Evolutionary conservation across 2,888 invertebrate species (phyloP).

Genomic region (Acanthacorydalis orientalis): DNA sequence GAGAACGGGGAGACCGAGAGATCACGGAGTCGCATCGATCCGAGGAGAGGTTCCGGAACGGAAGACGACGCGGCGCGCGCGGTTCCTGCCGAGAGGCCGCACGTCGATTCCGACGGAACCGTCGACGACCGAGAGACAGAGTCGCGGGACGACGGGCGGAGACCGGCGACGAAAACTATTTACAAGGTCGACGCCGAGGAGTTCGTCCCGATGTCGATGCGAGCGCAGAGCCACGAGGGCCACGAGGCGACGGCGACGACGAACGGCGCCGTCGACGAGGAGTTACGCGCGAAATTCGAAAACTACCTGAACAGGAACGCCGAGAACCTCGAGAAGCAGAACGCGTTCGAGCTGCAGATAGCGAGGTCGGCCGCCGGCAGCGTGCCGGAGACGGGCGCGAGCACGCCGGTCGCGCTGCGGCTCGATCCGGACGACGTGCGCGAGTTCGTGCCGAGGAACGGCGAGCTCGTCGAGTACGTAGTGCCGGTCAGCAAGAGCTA

Average conservation of each 20-base stretch:
- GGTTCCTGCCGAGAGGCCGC: neutral
- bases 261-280: neutral
- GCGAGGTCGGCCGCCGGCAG: neutral
- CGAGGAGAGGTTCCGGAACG: neutral
- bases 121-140: neutral
- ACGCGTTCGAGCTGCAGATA: neutral
- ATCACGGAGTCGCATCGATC: neutral
- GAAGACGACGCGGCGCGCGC: neutral
- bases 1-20: neutral
- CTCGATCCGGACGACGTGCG: neutral
- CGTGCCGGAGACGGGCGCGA: neutral
- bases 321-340: neutral
- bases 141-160: neutral
- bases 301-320: constrained; percentile 4
- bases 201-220: constrained; percentile 24
- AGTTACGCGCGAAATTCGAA: constrained; percentile 5
- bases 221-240: constrained; percentile 11
- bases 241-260: neutral
- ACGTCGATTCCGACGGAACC: neutral
- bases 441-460: neutral
- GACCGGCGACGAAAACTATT: neutral
- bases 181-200: constrained; percentile 24
- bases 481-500: neutral
- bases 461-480: neutral
- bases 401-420: neutral